phyloP scores from a whole-genome alignment of 2,113 vertebrate genomes.

The Arothron firmamentum region DNA sequence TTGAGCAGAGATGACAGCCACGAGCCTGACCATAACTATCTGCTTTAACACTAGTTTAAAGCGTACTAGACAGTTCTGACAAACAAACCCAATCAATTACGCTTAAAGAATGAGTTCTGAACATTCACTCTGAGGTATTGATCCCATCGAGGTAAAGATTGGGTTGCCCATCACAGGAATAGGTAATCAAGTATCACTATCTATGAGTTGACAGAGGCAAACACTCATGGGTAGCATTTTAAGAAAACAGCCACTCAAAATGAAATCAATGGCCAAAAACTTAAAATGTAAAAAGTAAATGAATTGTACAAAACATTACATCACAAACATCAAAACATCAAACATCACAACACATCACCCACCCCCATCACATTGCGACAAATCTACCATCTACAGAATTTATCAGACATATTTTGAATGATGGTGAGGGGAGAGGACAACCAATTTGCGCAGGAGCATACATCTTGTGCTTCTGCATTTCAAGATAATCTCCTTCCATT shows the following conservation, averaged over 20 bases:
- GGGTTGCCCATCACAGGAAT: conserved; percentile 42
- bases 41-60: conserved; percentile 1
- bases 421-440: conserved; percentile 12
- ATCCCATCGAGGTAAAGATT: conserved; percentile 51
- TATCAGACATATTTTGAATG: conserved; percentile 46
- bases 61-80: conserved; percentile 11
- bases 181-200: conserved; percentile 35
- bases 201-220: conserved; percentile 27
- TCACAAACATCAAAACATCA: no score
- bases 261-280: conserved; percentile 27
- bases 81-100: conserved; percentile 51
- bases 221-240: neutral
- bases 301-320: no score
- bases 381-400: conserved; percentile 22
- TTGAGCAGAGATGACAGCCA: neutral
- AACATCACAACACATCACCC: neutral
- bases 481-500: conserved; percentile 71
- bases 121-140: conserved; percentile 42
- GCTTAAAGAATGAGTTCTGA: conserved; percentile 51
- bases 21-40: conserved; percentile 19
- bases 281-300: conserved; percentile 7
- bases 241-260: neutral
- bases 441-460: conserved; percentile 59
- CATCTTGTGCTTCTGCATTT: conserved; percentile 57
- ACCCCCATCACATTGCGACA: no score